Conservation (phyloP, 1,140 invertebrate genomes). For the Neodiprion pinetum region DNA sequence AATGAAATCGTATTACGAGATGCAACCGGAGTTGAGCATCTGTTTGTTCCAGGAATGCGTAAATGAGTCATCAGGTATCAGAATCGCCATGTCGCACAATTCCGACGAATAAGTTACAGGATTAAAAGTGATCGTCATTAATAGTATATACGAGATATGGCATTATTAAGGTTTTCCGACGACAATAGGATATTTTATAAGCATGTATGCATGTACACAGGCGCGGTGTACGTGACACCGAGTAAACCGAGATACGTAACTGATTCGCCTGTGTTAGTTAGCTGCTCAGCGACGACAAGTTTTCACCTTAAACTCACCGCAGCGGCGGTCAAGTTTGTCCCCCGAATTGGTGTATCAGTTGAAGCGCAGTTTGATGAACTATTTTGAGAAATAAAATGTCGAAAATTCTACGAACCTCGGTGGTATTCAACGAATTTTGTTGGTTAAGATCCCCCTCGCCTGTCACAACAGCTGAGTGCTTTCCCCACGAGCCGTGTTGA, state of each 20-base stretch:
- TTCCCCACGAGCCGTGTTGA: background rate
- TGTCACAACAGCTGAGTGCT: constrained; percentile 5
- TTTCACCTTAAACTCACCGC: background rate
- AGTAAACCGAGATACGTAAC: background rate
- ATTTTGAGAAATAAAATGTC: background rate
- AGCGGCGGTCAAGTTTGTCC: background rate
- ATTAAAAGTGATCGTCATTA: too few species aligned
- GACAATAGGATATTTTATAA: background rate
- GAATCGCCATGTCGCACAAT: background rate
- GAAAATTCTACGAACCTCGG: background rate
- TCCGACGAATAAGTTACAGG: background rate
- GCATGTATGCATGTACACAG: background rate
- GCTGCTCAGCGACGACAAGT: background rate
- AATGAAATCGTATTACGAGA: background rate
- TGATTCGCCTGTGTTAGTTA: background rate
- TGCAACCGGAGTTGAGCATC: background rate
- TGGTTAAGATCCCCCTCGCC: constrained; percentile 6
- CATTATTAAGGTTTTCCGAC: too few species aligned
- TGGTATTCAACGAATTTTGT: background rate
- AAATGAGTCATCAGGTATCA: background rate
- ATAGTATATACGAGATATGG: too few species aligned
- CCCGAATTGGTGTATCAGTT: background rate
- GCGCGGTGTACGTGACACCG: background rate
- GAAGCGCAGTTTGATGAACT: background rate
- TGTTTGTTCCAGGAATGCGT: constrained; percentile 2